Base-by-base conservation (phyloP, 2,888 invertebrate species). In the Tiphia femorata region DNA sequence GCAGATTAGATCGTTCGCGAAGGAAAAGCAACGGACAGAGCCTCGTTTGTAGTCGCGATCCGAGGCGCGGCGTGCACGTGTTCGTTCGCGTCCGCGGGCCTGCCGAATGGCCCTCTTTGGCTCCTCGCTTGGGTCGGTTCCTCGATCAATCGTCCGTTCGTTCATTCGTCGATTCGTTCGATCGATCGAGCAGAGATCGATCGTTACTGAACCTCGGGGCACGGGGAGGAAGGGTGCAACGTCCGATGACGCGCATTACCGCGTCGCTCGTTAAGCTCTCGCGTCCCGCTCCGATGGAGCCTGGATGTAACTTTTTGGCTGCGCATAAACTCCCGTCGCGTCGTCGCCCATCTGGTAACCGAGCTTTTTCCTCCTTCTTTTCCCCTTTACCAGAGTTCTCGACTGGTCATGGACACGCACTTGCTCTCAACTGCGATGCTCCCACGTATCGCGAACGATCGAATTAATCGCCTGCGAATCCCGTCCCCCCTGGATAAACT, bases 11-110 rank as follows among this genome's bases (percentile, higher is more conserved):
- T 49, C 33, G 49, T 40, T 44, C 40, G 53, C 44, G 42, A 38
- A 46, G n/a, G n/a, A 58, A 58, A 44, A 48, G 52, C 38, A 37
- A 51, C 41, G 47, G 25, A 49, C 50, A 50, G 41, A 43, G 30
- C 30, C 10, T 57, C 40, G 43, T 56, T 62, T 50, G 41, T 57
- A 46, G 37, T 58, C 53, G 19, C 1, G n/a, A 23, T 16, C 35
- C 30, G 30, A 23, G 25, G 33, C 25, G 44, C 19, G 38, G 12
- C 25, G 33, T 55, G 37, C 54, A 51, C 58, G 50, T 29, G 59
- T 44, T 30, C 37, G 43, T 30, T 48, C 54, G 55, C 49, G 44
- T 27, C 44, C 38, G 12, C 7, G 8, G 21, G 12, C 46, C 33
- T 27, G 53, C 53, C n/a, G n/a, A n/a, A n/a, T n/a, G n/a, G n/a